Base-by-base conservation (phyloP, 2,113 vertebrate genomes). In the chimpanzee (Pan troglodytes) region DNA sequence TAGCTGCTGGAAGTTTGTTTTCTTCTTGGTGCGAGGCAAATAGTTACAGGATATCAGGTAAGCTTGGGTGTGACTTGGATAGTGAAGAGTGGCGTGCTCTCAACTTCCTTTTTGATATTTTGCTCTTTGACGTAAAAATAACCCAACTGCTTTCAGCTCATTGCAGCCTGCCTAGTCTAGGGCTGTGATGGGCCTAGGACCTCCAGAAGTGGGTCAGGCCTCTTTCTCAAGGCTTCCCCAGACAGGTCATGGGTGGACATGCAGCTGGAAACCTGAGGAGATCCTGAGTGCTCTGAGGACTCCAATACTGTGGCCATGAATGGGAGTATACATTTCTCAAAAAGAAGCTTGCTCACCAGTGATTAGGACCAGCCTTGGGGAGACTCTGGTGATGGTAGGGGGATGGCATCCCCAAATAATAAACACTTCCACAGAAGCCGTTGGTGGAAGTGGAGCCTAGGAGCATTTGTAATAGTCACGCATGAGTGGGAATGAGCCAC, bases 281-380 rank as follows among this genome's bases (percentile, higher is more conserved):
- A 94, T 93, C 97, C 98, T 88, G 76, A 88, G 98, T 99, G 99
- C 98, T 99, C 98, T 3, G 99, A 98, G 22, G 98, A 98, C 98
- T 99, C 99, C 0, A 99, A 98, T 67, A 99, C 95, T 0, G 99
- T 98, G 30, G 98, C 99, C 99, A 99, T 99, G 86, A 99, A 97
- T 0, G 98, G 98, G 92, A 98, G 98, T 94, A 97, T 97, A 0
- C 98, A 98, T 98, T 99, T 99, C 95, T 99, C 99, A 10, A 99
- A 99, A 99, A 99, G 98, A 99, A 99, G 90, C 99, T 99, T 79
- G 99, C 99, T 99, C 99, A 99, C 99, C 99, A 99, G 89, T 99
- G 99, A 22, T 99, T 99, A 0, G 99, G 99, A 96, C 99, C 98
- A 55, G 99, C 98, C 94, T 99, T 99, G 61, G 99, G 99, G 90